Evolutionary conservation across 1,140 invertebrate genomes (phyloP), one percentile per base, ranked within the genome.

Genomic region (Antheraea pernyi): DNA sequence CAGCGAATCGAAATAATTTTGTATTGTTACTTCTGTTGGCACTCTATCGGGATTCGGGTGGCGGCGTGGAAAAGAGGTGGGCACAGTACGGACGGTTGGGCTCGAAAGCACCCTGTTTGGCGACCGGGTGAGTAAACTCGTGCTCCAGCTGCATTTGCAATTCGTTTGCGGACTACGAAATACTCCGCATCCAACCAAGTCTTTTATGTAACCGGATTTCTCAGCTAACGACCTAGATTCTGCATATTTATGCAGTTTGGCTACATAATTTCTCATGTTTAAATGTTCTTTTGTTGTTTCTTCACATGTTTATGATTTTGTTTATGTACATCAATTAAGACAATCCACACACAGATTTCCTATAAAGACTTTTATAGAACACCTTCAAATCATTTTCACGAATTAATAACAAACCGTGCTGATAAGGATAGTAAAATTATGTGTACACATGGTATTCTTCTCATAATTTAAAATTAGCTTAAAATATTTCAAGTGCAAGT

Each of bases 81-180:
- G 63, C 8, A 53, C 78, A 70, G 71, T 60, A 59, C 71, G 67
- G 53, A 69, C 59, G 19, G 22, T 30, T 39, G 62, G 62, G 30
- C 22, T 18, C 62, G 62, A 63, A 18, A 36, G 62, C 59, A 30
- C 68, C 69, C 73, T 85, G 79, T 86, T 88, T 86, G 81, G 79
- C 79, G 70, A 79, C 80, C 74, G 76, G 80, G 78, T 84, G 82
- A 85, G 78, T 81, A 84, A 87, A 86, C 84, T 78, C 76, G 78
- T 79, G 77, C 73, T 76, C 76, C 69, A 65, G 75, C 79, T 74
- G 84, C 82, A 88, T 88, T 88, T 88, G 82, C 82, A 82, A 84
- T 86, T 89, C 82, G 83, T 87, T 88, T 88, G 82, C 76, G 78
- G 82, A 87, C 84, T 86, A 82, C 83, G 76, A 81, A 89, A 84